Base-by-base conservation (phyloP, 2,113 vertebrate genomes). In the Donacobius atricapilla region DNA sequence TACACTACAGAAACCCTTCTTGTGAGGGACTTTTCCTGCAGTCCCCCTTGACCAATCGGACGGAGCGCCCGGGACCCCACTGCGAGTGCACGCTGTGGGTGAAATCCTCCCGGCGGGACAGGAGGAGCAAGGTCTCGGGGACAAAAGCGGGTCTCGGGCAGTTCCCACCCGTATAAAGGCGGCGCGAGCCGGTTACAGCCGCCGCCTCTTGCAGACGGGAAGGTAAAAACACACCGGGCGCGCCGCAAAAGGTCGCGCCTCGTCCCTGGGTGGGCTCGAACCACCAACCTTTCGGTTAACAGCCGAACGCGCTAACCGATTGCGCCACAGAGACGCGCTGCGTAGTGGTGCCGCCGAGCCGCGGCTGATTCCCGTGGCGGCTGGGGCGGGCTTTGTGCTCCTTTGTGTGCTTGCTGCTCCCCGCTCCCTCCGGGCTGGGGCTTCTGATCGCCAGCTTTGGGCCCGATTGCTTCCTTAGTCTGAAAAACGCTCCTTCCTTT, bases 21-120 rank as follows among this genome's bases (percentile, higher is more conserved):
- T 39, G 0, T 0, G 0, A 0, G 0, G 0, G 0, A 0, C 0
- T 0, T 0, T 0, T 3, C 2, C n/a, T 5, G 21, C 30, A 0
- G 11, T 2, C 1, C 0, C 47, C 0, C 17, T 80, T 73, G 40
- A 6, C 0, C 0, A 2, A 5, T 2, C 0, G 0, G 0, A 2
- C 0, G 1, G 3, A 6, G 8, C n/a, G 2, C 7, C 2, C 2
- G 7, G 2, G 2, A 1, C 7, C 1, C 3, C 0, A 0, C 4
- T 0, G 9, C 0, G 6, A 0, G 2, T 1, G 1, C 2, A 3
- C 0, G 3, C 2, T 6, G 6, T 0, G 31, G 2, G 5, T 3
- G 4, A 3, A 1, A 0, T 6, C 0, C 5, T 4, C 0, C 2
- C 1, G 1, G 6, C 0, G 0, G 0, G 0, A 4, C 20, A 8